A percentile compares a stretch with the other conserved stretches of the same genome.
phyloP scores from a whole-genome alignment of 2,888 invertebrate genomes.

The Chrysolina americana region DNA sequence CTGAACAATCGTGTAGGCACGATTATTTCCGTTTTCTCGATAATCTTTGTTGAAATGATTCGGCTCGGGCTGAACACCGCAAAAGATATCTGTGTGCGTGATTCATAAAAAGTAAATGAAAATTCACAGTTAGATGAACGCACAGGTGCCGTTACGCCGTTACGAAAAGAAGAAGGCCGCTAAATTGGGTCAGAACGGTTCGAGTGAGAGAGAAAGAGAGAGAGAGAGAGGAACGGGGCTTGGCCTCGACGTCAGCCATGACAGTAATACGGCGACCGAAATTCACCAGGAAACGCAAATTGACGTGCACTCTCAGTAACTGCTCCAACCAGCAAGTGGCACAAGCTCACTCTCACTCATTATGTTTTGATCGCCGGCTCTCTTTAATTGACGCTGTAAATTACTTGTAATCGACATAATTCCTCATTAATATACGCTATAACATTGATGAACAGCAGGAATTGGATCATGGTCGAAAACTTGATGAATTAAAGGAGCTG shows the following conservation, averaged over 20 bases:
- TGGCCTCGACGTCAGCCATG: conserved; percentile 7
- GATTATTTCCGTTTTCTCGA: conserved; percentile 1
- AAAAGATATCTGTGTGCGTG: conserved; percentile 32
- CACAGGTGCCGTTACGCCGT: conserved; percentile 44
- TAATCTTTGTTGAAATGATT: neutral
- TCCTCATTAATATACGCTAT: neutral
- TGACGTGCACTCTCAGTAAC: neutral
- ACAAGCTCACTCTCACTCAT: conserved; percentile 7
- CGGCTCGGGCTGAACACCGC: conserved; percentile 19
- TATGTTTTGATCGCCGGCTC: neutral
- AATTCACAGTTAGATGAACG: conserved; percentile 48
- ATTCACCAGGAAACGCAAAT: conserved; percentile 5
- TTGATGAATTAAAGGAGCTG: too few species aligned
- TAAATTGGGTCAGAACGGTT: conserved; percentile 47
- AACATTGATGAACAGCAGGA: too few species aligned
- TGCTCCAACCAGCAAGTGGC: conserved; percentile 1
- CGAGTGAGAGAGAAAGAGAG: neutral
- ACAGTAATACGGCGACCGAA: neutral
- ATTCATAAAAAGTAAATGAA: conserved; percentile 45
- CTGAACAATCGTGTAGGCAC: conserved; percentile 1
- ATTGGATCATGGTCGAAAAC: too few species aligned
- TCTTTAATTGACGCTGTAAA: neutral
- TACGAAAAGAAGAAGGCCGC: conserved; percentile 33
- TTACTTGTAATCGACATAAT: neutral
- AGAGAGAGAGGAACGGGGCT: neutral